phyloP scores from a whole-genome alignment of 1,140 invertebrate species.

The Diabrotica virgifera region DNA sequence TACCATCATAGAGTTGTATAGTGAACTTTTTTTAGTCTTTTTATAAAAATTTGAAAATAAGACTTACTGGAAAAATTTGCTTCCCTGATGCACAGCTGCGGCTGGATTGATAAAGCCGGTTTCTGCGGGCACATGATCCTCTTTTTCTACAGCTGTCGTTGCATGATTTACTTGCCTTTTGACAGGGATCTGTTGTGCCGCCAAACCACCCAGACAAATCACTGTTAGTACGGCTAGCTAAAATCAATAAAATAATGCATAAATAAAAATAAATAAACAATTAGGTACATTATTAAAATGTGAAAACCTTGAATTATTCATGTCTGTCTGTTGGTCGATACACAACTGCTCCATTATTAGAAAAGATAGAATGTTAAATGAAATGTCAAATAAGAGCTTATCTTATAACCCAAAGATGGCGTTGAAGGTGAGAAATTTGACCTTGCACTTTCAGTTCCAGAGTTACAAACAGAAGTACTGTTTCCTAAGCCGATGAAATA shows the following conservation, averaged over 20 bases:
- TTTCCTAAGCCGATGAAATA: no score
- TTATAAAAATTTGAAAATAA: not conserved
- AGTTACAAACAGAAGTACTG: no score
- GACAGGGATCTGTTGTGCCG: conserved; percentile 5
- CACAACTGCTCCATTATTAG: no score
- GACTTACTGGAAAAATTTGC: conserved; percentile 22
- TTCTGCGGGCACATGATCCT: conserved; percentile 11
- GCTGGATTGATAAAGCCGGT: conserved; percentile 9
- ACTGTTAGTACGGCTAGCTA: conserved; percentile 6
- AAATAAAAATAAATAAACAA: no score
- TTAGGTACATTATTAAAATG: no score
- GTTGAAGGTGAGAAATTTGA: no score
- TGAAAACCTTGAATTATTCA: no score
- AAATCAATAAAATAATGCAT: not conserved
- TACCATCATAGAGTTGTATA: not conserved
- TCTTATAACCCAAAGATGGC: no score
- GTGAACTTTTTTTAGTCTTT: not conserved
- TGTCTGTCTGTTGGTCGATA: no score
- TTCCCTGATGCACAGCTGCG: conserved; percentile 7
- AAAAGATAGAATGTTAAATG: no score
- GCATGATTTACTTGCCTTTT: not conserved
- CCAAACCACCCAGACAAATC: conserved; percentile 10
- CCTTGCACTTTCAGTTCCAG: no score
- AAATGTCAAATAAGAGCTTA: no score
- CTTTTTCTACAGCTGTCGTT: not conserved